These are phyloP conservation scores for Limanda limanda DNA, from an alignment of 2,113 vertebrate genomes.

Conservation along the genomic window DNA sequence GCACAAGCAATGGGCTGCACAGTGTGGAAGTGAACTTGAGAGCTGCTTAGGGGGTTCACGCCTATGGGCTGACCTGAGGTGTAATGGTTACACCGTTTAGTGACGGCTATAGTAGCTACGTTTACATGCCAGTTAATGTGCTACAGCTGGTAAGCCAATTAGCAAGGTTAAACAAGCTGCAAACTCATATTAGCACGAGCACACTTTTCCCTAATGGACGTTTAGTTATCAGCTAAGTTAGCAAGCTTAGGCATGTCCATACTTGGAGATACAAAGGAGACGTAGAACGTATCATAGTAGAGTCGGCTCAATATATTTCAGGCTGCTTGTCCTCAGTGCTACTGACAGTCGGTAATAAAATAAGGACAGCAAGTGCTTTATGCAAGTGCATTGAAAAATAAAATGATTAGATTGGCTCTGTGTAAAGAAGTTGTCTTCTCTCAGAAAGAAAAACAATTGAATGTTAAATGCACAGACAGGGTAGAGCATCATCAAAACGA, in stretches of 20 bases:
- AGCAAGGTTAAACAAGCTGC: background rate
- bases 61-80: background rate
- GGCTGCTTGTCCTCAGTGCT: background rate
- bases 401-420: background rate
- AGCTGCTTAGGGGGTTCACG: background rate
- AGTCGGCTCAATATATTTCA: background rate
- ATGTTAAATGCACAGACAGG: background rate
- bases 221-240: background rate
- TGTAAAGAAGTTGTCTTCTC: background rate
- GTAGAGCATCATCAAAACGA: background rate
- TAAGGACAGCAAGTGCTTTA: background rate
- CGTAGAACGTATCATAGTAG: background rate
- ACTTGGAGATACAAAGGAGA: background rate
- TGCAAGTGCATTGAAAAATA: background rate
- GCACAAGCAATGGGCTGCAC: background rate
- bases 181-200: background rate
- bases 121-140: background rate
- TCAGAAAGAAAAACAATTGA: background rate
- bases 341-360: background rate
- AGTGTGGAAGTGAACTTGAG: background rate
- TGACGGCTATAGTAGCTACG: too few relatives aligned
- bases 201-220: background rate
- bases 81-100: background rate
- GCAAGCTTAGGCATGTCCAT: background rate
- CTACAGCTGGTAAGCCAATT: background rate